Percentiles rank a stretch among this genome's conserved stretches.
Evolutionary conservation across 2,888 invertebrate genomes (phyloP).

Genomic region (Archips crataeganus): DNA sequence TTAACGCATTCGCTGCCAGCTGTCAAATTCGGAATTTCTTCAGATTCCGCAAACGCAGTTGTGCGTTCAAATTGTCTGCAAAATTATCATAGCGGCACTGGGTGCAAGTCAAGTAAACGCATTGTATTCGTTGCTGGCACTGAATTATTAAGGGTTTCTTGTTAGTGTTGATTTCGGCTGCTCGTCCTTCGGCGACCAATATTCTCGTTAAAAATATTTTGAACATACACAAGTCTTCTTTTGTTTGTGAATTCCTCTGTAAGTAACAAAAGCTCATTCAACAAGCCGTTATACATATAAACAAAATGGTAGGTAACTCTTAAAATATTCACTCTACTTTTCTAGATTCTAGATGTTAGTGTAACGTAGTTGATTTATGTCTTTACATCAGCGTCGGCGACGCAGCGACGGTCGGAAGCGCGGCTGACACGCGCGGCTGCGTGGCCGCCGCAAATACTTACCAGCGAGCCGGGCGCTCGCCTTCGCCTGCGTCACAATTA

Average conservation of each 20-base stretch:
- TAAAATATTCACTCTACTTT: constrained; percentile 14
- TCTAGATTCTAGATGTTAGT: constrained; percentile 13
- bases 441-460: constrained; percentile 68
- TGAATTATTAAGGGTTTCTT: not conserved
- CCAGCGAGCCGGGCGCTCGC: constrained; percentile 55
- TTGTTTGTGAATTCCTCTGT: not conserved
- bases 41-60: too few species aligned
- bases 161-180: not conserved
- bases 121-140: too few species aligned
- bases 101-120: too few species aligned
- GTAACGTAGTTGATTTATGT: constrained; percentile 27
- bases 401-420: constrained; percentile 44
- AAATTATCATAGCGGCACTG: too few species aligned
- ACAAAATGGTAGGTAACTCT: constrained; percentile 3
- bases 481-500: constrained; percentile 33
- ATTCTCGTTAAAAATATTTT: not conserved
- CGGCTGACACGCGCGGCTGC: constrained; percentile 57
- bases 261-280: constrained; percentile 9
- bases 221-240: not conserved
- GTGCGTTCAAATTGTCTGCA: too few species aligned
- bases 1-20: not conserved
- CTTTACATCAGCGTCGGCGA: constrained; percentile 37
- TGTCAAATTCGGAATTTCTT: too few species aligned
- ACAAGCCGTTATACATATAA: constrained; percentile 2
- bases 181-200: not conserved